Conservation (phyloP, 2,888 invertebrate species). For the Tenthredo scrophulariae region DNA sequence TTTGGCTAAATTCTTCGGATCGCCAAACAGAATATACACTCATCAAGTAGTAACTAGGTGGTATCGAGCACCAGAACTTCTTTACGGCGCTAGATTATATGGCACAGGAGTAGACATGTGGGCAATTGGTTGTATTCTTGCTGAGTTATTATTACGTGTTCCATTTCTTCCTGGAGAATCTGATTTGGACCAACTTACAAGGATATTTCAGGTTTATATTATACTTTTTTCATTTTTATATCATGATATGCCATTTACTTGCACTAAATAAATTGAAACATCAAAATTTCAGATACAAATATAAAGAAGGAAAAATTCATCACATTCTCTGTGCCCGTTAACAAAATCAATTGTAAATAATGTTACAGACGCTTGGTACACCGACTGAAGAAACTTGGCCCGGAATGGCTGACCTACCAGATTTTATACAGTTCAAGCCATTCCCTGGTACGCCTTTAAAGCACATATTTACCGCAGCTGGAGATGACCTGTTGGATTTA, state of each 20-base stretch:
- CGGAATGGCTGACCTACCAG: conserved; percentile 88
- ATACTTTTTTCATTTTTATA: not conserved
- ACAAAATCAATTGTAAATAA: not conserved
- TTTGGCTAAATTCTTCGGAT: conserved; percentile 97
- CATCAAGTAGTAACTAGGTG: conserved; percentile 98
- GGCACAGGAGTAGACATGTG: conserved; percentile 98
- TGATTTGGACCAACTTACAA: conserved; percentile 97
- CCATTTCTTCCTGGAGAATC: conserved; percentile 98
- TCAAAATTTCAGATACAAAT: not conserved
- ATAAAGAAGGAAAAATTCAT: not conserved
- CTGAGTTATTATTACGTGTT: conserved; percentile 93
- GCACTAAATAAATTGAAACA: not conserved
- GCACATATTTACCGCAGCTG: conserved; percentile 97
- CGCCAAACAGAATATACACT: conserved; percentile 96
- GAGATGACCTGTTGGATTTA: conserved; percentile 93
- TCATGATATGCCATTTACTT: not conserved
- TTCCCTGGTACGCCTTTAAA: conserved; percentile 91
- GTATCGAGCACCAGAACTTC: conserved; percentile 95
- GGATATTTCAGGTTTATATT: conserved; percentile 90
- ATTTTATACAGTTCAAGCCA: conserved; percentile 95
- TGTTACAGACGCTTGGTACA: conserved; percentile 86
- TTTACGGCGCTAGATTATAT: conserved; percentile 97
- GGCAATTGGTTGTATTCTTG: conserved; percentile 99
- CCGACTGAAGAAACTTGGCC: conserved; percentile 97
- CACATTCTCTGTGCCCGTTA: not conserved